Base-by-base conservation (phyloP, 2,888 invertebrate genomes). In the Cinara cedri region DNA sequence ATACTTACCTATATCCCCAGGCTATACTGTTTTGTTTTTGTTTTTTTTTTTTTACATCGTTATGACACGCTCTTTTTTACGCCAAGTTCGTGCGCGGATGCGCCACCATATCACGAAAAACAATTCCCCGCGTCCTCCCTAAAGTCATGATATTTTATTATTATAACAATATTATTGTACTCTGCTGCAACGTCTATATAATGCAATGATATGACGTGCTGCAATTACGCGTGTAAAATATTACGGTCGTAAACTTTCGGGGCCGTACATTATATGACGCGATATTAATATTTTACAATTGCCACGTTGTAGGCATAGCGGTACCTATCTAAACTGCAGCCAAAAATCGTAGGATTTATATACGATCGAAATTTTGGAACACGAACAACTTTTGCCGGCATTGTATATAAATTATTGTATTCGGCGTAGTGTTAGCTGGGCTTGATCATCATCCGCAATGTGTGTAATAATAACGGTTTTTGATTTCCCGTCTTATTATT, bases 351-450 rank as follows among this genome's bases (percentile, higher is more conserved):
- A 1, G 34, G 62, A 74, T 63, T 62, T 74, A 63, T 63, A 63
- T 63, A 63, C 63, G 74, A 51, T 42, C 21, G 24, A 51, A 51
- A 72, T 62, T 34, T 72, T 72, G 72, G 72, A 72, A 72, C 72
- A 26, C n/a, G 26, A 60, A 62, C 72, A 62, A 72, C 51, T 74
- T 62, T 74, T 34, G 51, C 19, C 51, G 44, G 34, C 14, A 1
- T 0, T n/a, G 42, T 16, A 8, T 16, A 42, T 63, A 74, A 63
- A 72, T 49, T 60, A 72, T 34, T n/a, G n/a, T n/a, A n/a, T n/a
- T n/a, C n/a, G n/a, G n/a, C 34, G 34, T 6, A 34, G 34, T 34
- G 34, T 34, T 34, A 4, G 34, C 34, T 6, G 34, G 34, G 34
- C 34, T 34, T 34, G 34, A 34, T 34, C 34, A 6, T 34, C 34